These are phyloP conservation scores for Drosophila buzzatii DNA, from an alignment of 2,888 invertebrate genomes.

Conservation along the genomic window DNA sequence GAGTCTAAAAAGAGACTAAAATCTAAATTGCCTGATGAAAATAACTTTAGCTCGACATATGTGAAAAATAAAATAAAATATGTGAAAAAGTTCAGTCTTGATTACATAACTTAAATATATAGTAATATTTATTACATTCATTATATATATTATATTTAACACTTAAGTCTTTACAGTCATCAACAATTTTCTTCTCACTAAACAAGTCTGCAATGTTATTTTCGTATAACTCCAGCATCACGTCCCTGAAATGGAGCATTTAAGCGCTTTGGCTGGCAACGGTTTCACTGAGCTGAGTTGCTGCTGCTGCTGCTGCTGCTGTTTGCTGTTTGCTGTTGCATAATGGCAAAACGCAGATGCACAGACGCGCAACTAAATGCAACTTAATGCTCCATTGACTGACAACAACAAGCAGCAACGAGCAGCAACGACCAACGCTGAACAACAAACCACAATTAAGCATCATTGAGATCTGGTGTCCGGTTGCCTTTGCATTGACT, in stretches of 20 bases:
- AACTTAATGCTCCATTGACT: slow-evolving; percentile 74
- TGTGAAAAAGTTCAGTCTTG: not conserved
- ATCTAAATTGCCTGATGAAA: no score
- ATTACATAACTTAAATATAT: not conserved
- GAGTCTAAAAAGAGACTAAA: no score
- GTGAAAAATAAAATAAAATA: no score
- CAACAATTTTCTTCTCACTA: not conserved
- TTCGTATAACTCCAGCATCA: not conserved
- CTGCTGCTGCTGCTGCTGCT: slow-evolving; percentile 41
- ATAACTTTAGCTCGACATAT: not conserved
- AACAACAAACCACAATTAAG: slow-evolving; percentile 62
- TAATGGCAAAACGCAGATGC: slow-evolving; percentile 69
- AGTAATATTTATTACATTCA: no score
- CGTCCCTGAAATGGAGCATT: slow-evolving; percentile 14
- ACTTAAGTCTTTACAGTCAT: not conserved
- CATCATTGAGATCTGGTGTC: slow-evolving; percentile 64
- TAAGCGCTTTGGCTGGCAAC: not conserved
- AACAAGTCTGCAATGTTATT: not conserved
- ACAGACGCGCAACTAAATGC: slow-evolving; percentile 54
- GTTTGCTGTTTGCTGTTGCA: slow-evolving; percentile 62
- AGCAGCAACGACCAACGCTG: slow-evolving; percentile 20
- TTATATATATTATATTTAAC: no score
- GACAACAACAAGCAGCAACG: slow-evolving; percentile 22
- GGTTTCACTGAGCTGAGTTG: not conserved
- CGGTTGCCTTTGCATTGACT: slow-evolving; percentile 57